phyloP scores from a whole-genome alignment of 2,888 invertebrate genomes.

The Plagodis dolabraria region DNA sequence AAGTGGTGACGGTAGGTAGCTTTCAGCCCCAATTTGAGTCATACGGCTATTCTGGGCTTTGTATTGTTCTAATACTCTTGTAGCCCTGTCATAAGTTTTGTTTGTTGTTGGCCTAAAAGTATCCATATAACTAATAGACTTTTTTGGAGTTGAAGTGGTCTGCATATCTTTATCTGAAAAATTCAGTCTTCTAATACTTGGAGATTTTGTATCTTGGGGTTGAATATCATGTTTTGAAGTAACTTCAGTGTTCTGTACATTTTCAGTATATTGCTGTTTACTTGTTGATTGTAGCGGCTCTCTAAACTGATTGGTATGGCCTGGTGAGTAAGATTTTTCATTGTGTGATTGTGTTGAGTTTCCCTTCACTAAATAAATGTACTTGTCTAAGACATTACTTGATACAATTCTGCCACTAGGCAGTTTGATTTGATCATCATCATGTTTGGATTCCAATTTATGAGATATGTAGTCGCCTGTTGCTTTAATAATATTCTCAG shows the following conservation, averaged over 20 bases:
- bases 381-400: slow-evolving; percentile 70
- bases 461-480: slow-evolving; percentile 70
- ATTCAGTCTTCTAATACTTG: slow-evolving; percentile 65
- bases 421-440: slow-evolving; percentile 54
- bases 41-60: slow-evolving; percentile 63
- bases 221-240: slow-evolving; percentile 40
- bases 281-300: slow-evolving; percentile 30
- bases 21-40: slow-evolving; percentile 55
- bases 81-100: slow-evolving; percentile 74
- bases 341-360: slow-evolving; percentile 47
- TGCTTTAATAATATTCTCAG: slow-evolving; percentile 74
- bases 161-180: slow-evolving; percentile 74
- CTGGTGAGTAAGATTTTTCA: slow-evolving; percentile 43
- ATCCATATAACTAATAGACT: slow-evolving; percentile 38
- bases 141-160: slow-evolving; percentile 76
- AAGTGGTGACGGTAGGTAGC: slow-evolving; percentile 52
- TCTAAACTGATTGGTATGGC: slow-evolving; percentile 34
- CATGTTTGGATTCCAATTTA: slow-evolving; percentile 61
- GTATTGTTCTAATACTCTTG: slow-evolving; percentile 75
- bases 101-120: slow-evolving; percentile 72
- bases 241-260: slow-evolving; percentile 30
- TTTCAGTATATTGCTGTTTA: slow-evolving; percentile 15
- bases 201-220: slow-evolving; percentile 53
- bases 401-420: slow-evolving; percentile 69
- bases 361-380: slow-evolving; percentile 76